Base-by-base conservation (phyloP, 23 tunicate genomes). In the Oikopleura albicans region DNA sequence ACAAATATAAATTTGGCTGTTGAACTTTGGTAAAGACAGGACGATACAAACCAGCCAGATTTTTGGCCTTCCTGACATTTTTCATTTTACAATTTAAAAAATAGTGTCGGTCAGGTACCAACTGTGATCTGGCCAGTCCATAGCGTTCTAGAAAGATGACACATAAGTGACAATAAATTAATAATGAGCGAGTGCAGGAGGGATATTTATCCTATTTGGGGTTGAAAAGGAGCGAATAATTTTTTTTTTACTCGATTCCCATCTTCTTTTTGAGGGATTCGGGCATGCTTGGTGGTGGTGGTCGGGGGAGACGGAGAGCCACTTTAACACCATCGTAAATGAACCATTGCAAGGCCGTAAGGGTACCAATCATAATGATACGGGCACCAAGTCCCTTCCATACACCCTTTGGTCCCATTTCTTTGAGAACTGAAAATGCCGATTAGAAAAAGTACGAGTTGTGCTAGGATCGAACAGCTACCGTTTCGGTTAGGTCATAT, bases 281-380 rank as follows among this genome's bases (percentile, higher is more conserved):
- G 56, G 99, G 99, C 99, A 94, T 94, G 49, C 85, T 88, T 85
- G 99, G 99, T 83, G 99, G 99, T 33, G 99, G 99, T 4, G 99
- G 99, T 83, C 99, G 86, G 1, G 99, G 99, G 12, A 94, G 87
- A 12, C 88, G 86, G 96, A 94, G 91, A 85, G 89, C 91, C 75
- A 94, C 99, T 87, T 94, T 94, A 41, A 94, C 99, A 12, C 96
- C 91, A 85, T 94, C 99, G 84, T 94, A 94, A 84, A 94, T 94
- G 88, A 94, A 94, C 99, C 99, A 94, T 75, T 94, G 99, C n/a
- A 94, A 90, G 86, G 99, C 99, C 40, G 99, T 94, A 0, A 94
- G 85, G 39, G 99, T 94, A 88, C 99, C 99, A 39, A 94, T 94
- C 99, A 94, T 94, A 84, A 94, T 85, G 87, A 94, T 94, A 94